Base-by-base conservation (phyloP, 2,888 invertebrate genomes). In the Drosophila gaucha region DNA sequence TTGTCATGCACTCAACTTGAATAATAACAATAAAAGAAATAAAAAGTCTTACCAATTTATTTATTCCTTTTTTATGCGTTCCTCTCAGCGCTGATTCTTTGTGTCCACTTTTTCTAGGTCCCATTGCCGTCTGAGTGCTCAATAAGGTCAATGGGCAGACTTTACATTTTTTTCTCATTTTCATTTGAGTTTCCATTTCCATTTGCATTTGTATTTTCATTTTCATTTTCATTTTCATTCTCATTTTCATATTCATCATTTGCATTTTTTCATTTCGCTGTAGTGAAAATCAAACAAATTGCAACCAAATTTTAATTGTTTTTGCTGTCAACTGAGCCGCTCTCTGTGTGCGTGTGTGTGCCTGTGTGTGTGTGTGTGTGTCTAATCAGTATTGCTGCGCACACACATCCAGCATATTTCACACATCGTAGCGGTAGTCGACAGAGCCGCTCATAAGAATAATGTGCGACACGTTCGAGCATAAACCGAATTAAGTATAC, bases 401-500 rank as follows among this genome's bases (percentile, higher is more conserved):
- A 80, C 80, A 86, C 79, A 88, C 77, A 78, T 79, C 56, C 60
- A 80, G 67, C 86, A 88, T 86, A 88, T 88, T 88, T 88, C 76
- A 83, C 85, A 82, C 86, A 83, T 86, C 86, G 76, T 80, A 62
- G 69, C 49, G 30, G 38, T 6, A 67, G 65, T 58, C 65, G 65
- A 58, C 54, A 33, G 49, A 16, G 59, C 35, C 50, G 70, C 52
- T 65, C 68, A 75, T 75, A 80, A 82, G 82, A 82, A 83, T 86
- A 80, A 82, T 82, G 86, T 83, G 86, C 75, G 80, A 83, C 82
- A 82, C 82, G 86, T 82, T 82, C 86, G 68, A 68, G 80, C 83
- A 82, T 83, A 86, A 82, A 82, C 73, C 80, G 86, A 82, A 82
- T 82, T 86, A 86, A 83, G 82, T 83, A 86, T 82, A 82, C 82